phyloP scores from a whole-genome alignment of 2,113 vertebrate genomes.

The Lipotes vexillifer region DNA sequence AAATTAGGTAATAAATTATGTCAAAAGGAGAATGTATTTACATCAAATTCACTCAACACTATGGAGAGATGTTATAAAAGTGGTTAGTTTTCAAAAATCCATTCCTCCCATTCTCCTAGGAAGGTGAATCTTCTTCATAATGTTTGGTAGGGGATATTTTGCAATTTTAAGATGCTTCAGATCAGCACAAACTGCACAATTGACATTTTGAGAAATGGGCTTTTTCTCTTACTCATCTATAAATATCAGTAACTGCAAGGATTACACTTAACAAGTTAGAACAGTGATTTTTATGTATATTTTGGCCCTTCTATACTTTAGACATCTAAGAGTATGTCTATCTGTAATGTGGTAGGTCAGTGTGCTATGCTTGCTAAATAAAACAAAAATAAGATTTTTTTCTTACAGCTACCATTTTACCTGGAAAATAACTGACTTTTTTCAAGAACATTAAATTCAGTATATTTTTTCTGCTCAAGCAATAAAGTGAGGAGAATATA shows the following conservation, averaged over 20 bases:
- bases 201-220: constrained; percentile 45
- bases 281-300: constrained; percentile 1
- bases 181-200: not conserved
- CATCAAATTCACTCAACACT: not conserved
- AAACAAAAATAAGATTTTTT: not conserved
- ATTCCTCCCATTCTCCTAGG: not conserved
- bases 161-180: constrained; percentile 12
- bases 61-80: not conserved
- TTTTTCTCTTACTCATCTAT: constrained; percentile 49
- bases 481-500: not conserved
- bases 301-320: constrained; percentile 16
- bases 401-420: not conserved
- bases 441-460: constrained; percentile 25
- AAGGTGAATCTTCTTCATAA: not conserved
- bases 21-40: not conserved
- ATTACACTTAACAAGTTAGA: not conserved
- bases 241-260: constrained; percentile 1
- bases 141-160: not conserved
- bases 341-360: not conserved
- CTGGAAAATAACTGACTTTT: not conserved
- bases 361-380: not conserved
- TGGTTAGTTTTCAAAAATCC: constrained; percentile 18
- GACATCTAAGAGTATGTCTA: not conserved
- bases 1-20: not conserved
- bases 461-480: not conserved